Evolutionary conservation across 2,888 invertebrate species (phyloP), one percentile per base, ranked within the genome.

Genomic region (Xanthorhoe spadicearia): DNA sequence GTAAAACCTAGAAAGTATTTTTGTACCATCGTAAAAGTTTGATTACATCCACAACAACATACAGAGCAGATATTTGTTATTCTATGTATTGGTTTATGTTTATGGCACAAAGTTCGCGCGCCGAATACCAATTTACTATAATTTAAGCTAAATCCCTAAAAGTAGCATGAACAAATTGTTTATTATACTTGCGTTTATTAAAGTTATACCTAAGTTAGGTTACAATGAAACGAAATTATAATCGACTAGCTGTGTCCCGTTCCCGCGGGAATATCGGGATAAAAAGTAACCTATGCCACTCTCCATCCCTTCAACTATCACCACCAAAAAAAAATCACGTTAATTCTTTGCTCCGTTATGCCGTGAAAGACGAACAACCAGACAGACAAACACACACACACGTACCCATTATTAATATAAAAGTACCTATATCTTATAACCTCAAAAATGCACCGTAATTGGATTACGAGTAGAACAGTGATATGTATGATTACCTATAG

Each of bases 21-120:
- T 7, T 15, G 15, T 15, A 46, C 2, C 15, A 46, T 8, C 15
- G 48, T 48, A 48, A 48, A 48, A 17, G 7, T 48, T 17, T 15
- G 48, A 48, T 48, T 17, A 17, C 17, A 48, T 48, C 17, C 13
- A 43, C 2, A 43, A 43, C 38, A 13, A 43, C 13, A 43, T 43
- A 48, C 17, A 48, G 48, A 48, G 15, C 15, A 48, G 48, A 17
- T 7, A 46, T 50, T 50, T 50, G 17, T 49, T 18, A 15, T 50
- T 50, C 54, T 38, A 38, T 17, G 54, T 54, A 53, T 53, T 35
- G 4, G 19, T 56, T 46, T 46, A 46, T 56, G 46, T 56, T 56
- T 56, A 46, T 23, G 56, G 8, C 6, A 9, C 46, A 46, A 56
- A 46, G 15, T 46, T 46, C 46, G 23, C 23, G 56, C n/a, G 56